These are phyloP conservation scores for Bryconaethiops microstoma DNA, from an alignment of 2,797 vertebrate genomes.

Conservation along the genomic window DNA sequence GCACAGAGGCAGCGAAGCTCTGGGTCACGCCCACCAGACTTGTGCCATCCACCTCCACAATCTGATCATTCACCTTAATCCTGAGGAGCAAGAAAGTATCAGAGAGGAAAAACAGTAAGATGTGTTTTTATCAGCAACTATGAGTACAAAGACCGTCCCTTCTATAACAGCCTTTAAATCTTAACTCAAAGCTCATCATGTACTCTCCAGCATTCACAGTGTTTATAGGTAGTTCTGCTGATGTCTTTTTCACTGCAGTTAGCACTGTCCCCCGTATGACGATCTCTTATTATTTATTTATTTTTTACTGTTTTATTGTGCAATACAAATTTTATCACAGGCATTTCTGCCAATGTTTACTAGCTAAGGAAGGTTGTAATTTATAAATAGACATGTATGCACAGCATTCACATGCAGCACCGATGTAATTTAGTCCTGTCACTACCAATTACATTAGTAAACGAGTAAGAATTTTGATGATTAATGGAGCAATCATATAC, in stretches of 20 bases:
- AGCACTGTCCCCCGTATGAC: not conserved
- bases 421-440: too few relatives aligned
- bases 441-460: too few relatives aligned
- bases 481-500: too few relatives aligned
- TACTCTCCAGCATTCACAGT: not conserved
- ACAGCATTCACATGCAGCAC: not conserved
- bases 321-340: too few relatives aligned
- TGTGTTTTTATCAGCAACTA: not conserved
- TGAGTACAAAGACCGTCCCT: not conserved
- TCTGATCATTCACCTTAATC: constrained; percentile 98
- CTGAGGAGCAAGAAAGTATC: constrained; percentile 66
- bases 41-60: constrained; percentile 96
- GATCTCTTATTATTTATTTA: not conserved
- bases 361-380: too few relatives aligned
- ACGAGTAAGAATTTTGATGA: too few relatives aligned
- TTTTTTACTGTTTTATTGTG: not conserved
- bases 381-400: not conserved
- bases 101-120: not conserved
- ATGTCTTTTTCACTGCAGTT: not conserved
- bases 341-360: too few relatives aligned
- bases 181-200: not conserved
- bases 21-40: constrained; percentile 97
- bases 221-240: too few relatives aligned
- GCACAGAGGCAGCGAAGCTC: constrained; percentile 96
- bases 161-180: not conserved